Evolutionary conservation across 2,888 invertebrate species (phyloP).

Genomic region (Drosophila barbarae): DNA sequence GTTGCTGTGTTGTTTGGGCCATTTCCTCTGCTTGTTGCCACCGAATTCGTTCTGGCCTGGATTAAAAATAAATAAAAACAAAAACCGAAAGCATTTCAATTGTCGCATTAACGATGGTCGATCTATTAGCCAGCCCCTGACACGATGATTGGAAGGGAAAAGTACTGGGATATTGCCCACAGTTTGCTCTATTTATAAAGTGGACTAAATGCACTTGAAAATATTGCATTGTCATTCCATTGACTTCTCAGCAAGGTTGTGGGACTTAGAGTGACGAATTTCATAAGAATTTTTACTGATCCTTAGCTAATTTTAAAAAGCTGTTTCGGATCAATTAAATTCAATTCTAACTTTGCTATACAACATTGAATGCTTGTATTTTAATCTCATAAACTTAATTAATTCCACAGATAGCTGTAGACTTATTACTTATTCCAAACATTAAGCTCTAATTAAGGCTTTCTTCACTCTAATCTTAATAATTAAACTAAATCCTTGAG

Average conservation of each 20-base stretch:
- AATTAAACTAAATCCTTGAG: conserved; percentile 4
- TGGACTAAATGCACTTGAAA: conserved; percentile 22
- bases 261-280: neutral
- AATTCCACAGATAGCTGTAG: neutral
- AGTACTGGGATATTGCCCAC: conserved; percentile 11
- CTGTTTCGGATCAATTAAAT: neutral
- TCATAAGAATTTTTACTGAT: neutral
- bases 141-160: conserved; percentile 28
- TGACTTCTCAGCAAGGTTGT: neutral
- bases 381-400: neutral
- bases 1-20: conserved; percentile 37
- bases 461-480: neutral
- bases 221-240: conserved; percentile 21
- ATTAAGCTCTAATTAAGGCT: neutral
- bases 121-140: conserved; percentile 54
- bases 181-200: conserved; percentile 4
- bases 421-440: neutral
- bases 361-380: neutral
- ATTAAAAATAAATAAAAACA: conserved; percentile 24
- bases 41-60: conserved; percentile 55
- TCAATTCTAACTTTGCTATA: neutral
- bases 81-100: conserved; percentile 57
- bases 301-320: neutral
- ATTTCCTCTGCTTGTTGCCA: conserved; percentile 41
- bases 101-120: conserved; percentile 67